Percentiles rank a stretch among this genome's conserved stretches.
phyloP scores from a whole-genome alignment of 2,113 vertebrate genomes.

The Xerus inauris region DNA sequence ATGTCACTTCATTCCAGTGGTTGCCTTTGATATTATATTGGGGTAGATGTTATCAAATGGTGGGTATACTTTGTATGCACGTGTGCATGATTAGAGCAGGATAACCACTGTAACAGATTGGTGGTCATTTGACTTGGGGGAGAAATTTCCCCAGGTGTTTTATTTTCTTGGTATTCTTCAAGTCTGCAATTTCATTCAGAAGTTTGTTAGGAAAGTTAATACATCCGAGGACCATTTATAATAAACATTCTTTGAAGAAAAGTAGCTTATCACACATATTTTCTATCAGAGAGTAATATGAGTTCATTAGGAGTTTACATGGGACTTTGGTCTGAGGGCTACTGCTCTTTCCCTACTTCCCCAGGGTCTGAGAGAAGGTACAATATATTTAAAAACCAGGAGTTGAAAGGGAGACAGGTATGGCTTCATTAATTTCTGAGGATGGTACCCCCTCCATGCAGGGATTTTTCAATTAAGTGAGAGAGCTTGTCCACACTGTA shows the following conservation, averaged over 20 bases:
- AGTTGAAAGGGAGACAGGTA: neutral
- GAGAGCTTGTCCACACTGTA: no score
- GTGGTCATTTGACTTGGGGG: slow-evolving; percentile 15
- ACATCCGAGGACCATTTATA: neutral
- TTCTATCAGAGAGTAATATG: slow-evolving; percentile 31
- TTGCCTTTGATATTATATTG: slow-evolving; percentile 52
- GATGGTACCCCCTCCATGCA: neutral
- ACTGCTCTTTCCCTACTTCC: neutral
- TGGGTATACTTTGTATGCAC: neutral
- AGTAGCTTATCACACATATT: slow-evolving; percentile 26
- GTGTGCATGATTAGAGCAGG: neutral
- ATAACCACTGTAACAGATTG: neutral
- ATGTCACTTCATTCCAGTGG: slow-evolving; percentile 37
- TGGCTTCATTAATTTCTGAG: neutral
- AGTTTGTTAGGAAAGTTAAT: slow-evolving; percentile 15
- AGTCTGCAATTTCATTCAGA: slow-evolving; percentile 27
- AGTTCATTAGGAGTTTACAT: slow-evolving; percentile 36
- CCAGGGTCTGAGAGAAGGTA: neutral
- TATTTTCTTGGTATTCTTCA: slow-evolving; percentile 55
- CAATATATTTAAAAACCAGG: neutral
- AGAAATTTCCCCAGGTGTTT: slow-evolving; percentile 43
- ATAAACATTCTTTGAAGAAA: slow-evolving; percentile 36
- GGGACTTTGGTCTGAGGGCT: neutral
- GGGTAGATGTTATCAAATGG: neutral
- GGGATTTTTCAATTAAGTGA: neutral